Percentiles rank a stretch among this genome's conserved stretches.
Conservation (phyloP, 1,140 invertebrate genomes). For the Meloidogyne chitwoodi region DNA sequence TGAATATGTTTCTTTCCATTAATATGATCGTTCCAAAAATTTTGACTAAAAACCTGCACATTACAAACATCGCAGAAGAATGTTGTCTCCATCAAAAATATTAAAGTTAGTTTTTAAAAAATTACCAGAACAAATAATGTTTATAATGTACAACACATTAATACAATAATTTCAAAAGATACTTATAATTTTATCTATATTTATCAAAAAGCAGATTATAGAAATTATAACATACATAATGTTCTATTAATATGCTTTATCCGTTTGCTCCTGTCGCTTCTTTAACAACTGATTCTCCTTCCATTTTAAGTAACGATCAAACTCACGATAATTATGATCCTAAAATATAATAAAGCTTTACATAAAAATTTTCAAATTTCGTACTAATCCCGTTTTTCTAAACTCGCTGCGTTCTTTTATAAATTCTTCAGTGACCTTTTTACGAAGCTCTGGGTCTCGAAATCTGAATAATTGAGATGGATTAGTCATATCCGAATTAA, state of each 20-base stretch:
- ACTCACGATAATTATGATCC: slow-evolving; percentile 21
- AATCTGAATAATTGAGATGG: slow-evolving; percentile 36
- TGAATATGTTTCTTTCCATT: slow-evolving; percentile 23
- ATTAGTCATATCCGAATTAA: background rate
- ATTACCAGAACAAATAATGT: background rate
- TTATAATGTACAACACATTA: background rate
- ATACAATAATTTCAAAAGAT: background rate
- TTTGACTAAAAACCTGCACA: slow-evolving; percentile 9
- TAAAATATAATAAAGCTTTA: background rate
- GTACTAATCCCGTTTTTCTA: slow-evolving; percentile 28
- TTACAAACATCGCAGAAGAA: slow-evolving; percentile 25
- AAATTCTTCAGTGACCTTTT: slow-evolving; percentile 51
- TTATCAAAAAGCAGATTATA: background rate
- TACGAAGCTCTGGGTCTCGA: slow-evolving; percentile 47
- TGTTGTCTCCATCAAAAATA: slow-evolving; percentile 12
- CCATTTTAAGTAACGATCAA: slow-evolving; percentile 34
- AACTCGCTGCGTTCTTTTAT: slow-evolving; percentile 42
- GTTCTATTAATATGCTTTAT: background rate
- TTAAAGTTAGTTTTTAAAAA: slow-evolving; percentile 5
- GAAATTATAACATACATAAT: background rate
- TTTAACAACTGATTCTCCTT: slow-evolving; percentile 4
- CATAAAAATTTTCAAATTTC: background rate
- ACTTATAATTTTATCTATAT: background rate
- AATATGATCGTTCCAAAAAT: slow-evolving; percentile 13
- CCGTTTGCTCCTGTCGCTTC: background rate